Percentiles rank a stretch among this genome's conserved stretches.
These are phyloP conservation scores for Caenorhabditis brenneri DNA, from an alignment of 1,140 invertebrate species.

Conservation along the genomic window DNA sequence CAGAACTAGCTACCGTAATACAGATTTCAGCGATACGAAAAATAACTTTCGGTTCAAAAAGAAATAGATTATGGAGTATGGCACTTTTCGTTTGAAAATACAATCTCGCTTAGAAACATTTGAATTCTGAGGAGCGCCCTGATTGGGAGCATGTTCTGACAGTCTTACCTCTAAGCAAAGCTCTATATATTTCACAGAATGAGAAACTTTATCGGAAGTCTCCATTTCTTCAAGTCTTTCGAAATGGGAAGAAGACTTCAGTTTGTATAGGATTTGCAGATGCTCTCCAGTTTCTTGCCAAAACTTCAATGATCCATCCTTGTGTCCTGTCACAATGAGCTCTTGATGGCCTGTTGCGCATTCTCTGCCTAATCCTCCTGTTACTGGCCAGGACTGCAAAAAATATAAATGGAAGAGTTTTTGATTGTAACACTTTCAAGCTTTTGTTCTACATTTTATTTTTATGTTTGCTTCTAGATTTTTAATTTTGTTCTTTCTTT, in stretches of 20 bases:
- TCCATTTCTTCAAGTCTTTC: constrained; percentile 75
- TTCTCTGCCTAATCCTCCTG: constrained; percentile 66
- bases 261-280: constrained; percentile 92
- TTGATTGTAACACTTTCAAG: background rate
- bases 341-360: constrained; percentile 71
- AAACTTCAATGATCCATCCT: constrained; percentile 70
- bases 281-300: constrained; percentile 71
- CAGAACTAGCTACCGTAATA: too few relatives aligned
- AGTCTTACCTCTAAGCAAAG: constrained; percentile 81
- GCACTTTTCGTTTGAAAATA: too few relatives aligned
- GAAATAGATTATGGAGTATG: too few relatives aligned
- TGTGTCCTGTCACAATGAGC: constrained; percentile 68
- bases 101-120: too few relatives aligned
- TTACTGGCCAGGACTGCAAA: constrained; percentile 66
- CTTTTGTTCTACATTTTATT: background rate
- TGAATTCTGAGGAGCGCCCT: too few relatives aligned
- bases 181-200: constrained; percentile 89
- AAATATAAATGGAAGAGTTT: background rate
- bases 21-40: too few relatives aligned
- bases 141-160: too few relatives aligned
- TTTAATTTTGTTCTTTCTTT: background rate
- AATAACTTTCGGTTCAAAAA: too few relatives aligned
- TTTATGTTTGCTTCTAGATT: background rate
- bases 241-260: constrained; percentile 94
- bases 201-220: constrained; percentile 81